Conservation (phyloP, 2,113 vertebrate genomes). For the Phrynocephalus versicolor region DNA sequence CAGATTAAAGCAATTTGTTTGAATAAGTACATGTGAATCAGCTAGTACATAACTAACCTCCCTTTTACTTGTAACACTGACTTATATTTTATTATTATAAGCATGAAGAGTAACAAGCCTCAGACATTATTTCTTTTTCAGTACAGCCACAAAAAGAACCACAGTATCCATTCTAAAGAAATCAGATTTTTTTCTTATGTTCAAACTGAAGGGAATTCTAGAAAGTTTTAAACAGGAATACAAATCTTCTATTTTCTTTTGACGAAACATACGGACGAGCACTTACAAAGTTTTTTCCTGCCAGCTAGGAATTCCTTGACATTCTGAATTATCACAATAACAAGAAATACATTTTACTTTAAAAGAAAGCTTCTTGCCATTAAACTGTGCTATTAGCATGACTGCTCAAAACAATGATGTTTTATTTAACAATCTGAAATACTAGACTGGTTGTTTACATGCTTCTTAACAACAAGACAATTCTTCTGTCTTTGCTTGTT, state of each 20-base stretch:
- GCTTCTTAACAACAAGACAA: too few species aligned
- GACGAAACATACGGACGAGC: background rate
- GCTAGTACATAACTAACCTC: background rate
- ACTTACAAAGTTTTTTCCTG: background rate
- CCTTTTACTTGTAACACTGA: background rate
- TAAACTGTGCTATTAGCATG: too few species aligned
- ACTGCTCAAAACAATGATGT: too few species aligned
- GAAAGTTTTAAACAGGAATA: background rate
- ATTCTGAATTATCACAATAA: background rate
- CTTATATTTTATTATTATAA: background rate
- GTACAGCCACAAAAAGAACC: background rate
- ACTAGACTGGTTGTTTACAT: too few species aligned
- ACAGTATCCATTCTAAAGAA: background rate
- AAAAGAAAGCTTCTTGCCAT: background rate
- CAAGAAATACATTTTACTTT: background rate
- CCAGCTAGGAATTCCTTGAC: background rate
- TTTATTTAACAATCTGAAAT: too few species aligned
- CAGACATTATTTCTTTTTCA: background rate
- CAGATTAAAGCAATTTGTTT: background rate
- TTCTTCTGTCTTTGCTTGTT: too few species aligned
- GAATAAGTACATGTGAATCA: background rate
- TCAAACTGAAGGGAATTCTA: background rate
- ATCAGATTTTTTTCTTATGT: background rate
- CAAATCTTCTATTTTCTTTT: background rate
- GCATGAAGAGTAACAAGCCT: background rate